phyloP scores from a whole-genome alignment of 92 coral and sea anemone species.

The Diadumene lineata region DNA sequence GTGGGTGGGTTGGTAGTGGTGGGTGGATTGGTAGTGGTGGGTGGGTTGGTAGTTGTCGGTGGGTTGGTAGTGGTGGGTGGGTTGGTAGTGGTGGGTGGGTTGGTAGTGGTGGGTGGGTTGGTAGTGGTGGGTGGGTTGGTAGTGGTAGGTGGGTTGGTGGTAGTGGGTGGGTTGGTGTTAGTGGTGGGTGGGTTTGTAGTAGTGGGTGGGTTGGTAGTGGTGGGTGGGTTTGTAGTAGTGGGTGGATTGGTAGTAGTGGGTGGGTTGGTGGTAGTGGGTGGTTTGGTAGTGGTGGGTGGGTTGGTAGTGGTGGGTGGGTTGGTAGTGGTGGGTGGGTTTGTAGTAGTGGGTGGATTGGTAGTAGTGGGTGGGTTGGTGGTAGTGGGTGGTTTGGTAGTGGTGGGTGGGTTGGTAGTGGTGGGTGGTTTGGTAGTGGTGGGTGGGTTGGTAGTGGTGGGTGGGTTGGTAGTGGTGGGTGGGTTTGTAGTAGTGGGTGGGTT shows the following conservation, averaged over 20 bases:
- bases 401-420: constrained; percentile 5
- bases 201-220: constrained; percentile 1
- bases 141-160: background rate
- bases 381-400: constrained; percentile 2
- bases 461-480: constrained; percentile 2
- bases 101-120: background rate
- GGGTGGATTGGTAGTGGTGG: constrained; percentile 5
- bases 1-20: constrained; percentile 8
- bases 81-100: background rate
- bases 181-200: background rate
- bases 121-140: background rate
- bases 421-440: background rate
- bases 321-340: background rate
- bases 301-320: constrained; percentile 11
- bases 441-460: constrained; percentile 6
- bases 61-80: background rate
- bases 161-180: background rate
- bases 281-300: background rate
- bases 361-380: background rate
- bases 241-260: constrained; percentile 12
- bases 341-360: background rate
- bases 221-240: background rate
- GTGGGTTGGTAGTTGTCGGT: background rate
- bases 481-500: constrained; percentile 1
- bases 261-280: constrained; percentile 4